A percentile compares a stretch with the other conserved stretches of the same genome.
phyloP scores from a whole-genome alignment of 2,888 invertebrate genomes.

The Nomada hirtipes region DNA sequence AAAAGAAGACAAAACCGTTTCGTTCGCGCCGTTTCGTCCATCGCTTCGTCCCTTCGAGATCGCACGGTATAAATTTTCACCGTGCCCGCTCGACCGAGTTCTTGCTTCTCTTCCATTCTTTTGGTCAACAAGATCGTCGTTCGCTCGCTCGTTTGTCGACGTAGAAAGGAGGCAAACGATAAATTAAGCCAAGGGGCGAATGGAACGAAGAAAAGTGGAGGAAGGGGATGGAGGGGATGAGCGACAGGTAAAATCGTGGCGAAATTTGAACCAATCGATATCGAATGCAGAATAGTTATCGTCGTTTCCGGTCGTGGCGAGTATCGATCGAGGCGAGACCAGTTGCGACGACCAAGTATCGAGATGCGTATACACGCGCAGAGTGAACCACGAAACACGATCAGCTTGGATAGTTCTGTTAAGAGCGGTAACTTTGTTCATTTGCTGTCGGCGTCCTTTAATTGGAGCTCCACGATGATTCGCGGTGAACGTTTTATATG shows the following conservation, averaged over 20 bases:
- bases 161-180: neutral
- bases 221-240: neutral
- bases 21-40: constrained; percentile 1
- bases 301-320: neutral
- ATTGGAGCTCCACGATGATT: no score
- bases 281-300: constrained; percentile 13
- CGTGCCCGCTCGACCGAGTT: neutral
- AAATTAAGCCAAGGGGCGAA: neutral
- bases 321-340: neutral
- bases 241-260: constrained; percentile 7
- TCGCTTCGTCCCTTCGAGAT: neutral
- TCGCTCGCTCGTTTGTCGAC: no score
- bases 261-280: constrained; percentile 52
- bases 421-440: no score
- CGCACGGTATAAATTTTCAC: constrained; percentile 9
- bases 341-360: constrained; percentile 9
- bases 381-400: no score
- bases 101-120: constrained; percentile 8
- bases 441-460: no score
- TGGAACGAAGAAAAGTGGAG: neutral
- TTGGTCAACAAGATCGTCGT: neutral
- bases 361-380: no score
- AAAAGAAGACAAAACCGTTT: neutral
- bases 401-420: no score
- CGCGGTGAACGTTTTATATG: no score